phyloP scores from a whole-genome alignment of 2,113 vertebrate species.

The Corythoichthys intestinalis region DNA sequence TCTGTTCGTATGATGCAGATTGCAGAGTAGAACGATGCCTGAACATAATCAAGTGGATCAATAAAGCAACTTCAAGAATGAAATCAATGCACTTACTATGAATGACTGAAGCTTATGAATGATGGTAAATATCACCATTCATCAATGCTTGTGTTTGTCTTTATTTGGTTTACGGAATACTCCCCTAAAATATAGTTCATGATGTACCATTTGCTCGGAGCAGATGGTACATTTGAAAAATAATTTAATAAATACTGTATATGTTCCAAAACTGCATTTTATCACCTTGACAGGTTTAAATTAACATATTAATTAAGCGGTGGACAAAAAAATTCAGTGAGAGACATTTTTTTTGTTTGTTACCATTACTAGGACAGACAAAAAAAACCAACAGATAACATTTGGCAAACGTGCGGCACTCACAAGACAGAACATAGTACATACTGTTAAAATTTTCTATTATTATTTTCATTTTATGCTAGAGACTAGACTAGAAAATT shows the following conservation, averaged over 20 bases:
- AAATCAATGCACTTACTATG: slow-evolving; percentile 1
- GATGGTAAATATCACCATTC: background rate
- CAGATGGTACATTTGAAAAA: background rate
- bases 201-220: background rate
- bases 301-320: background rate
- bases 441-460: background rate
- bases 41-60: slow-evolving; percentile 22
- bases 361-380: background rate
- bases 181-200: background rate
- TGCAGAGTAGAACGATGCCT: slow-evolving; percentile 12
- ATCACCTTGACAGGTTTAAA: background rate
- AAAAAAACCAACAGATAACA: background rate
- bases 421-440: background rate
- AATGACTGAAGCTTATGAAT: slow-evolving; percentile 1
- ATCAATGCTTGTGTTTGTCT: background rate
- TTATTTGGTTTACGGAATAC: background rate
- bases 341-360: background rate
- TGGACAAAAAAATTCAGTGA: background rate
- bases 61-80: slow-evolving; percentile 8
- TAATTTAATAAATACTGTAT: background rate
- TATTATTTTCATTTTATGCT: background rate
- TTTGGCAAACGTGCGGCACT: background rate
- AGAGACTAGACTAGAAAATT: background rate
- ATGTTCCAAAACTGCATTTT: background rate
- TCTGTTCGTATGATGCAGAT: background rate